Conservation (phyloP, 1,140 invertebrate species). For the Rhysida immarginata region DNA sequence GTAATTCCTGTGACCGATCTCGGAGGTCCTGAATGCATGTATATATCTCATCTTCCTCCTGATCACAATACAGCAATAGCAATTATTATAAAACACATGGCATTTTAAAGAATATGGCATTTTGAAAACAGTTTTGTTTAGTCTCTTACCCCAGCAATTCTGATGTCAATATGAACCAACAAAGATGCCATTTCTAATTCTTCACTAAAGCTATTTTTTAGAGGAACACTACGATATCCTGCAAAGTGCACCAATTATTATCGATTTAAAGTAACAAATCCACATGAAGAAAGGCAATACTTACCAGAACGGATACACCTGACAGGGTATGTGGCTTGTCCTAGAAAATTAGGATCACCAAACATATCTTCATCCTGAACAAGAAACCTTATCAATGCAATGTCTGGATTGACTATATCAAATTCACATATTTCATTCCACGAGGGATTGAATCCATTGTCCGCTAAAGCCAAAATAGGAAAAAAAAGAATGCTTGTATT, state of each 20-base stretch:
- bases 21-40: constrained; percentile 25
- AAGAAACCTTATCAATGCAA: constrained; percentile 78
- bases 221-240: constrained; percentile 77
- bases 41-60: constrained; percentile 29
- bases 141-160: constrained; percentile 32
- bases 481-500: no score
- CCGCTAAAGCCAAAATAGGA: no score
- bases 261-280: background rate
- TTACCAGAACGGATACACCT: constrained; percentile 17
- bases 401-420: constrained; percentile 68
- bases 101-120: no score
- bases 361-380: constrained; percentile 98
- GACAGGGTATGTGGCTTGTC: constrained; percentile 86
- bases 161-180: constrained; percentile 60
- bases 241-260: constrained; percentile 17
- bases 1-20: constrained; percentile 22
- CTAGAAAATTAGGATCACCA: constrained; percentile 92
- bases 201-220: constrained; percentile 84
- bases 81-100: no score
- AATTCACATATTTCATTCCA: constrained; percentile 87
- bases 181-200: constrained; percentile 83
- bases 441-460: constrained; percentile 92
- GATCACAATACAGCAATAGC: no score
- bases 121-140: no score
- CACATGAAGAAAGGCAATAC: constrained; percentile 1